Base-by-base conservation (phyloP, 2,113 vertebrate genomes). In the Antennarius striatus region DNA sequence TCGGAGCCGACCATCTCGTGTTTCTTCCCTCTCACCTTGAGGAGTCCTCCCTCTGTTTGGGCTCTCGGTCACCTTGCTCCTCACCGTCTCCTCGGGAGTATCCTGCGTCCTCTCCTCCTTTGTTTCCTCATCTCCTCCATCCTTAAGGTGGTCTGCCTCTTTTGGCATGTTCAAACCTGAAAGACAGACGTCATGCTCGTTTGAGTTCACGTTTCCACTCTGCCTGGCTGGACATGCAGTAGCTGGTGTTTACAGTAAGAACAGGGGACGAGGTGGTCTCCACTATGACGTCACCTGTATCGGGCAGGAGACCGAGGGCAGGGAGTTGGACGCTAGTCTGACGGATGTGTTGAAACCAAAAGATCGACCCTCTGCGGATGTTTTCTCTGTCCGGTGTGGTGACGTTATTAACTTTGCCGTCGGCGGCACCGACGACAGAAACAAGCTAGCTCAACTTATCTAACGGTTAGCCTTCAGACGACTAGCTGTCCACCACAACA, bases 151-250 rank as follows among this genome's bases (percentile, higher is more conserved):
- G 73, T 94, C 93, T 54, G 81, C 78, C 81, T 95, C 93, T 77
- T 95, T 93, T 46, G 95, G 93, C 96, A 98, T 99, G 32, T 13
- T 80, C 13, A 4, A 15, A 22, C 61, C 70, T 82, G 75, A 46
- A 58, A 11, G 2, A 7, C 32, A 36, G 32, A 4, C n/a, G 49
- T 4, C 14, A 58, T 40, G 69, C 4, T 47, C 17, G 1, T 2
- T 6, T 47, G 14, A 10, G 48, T 29, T 12, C 12, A 32, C n/a
- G 14, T 8, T 57, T 9, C 6, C 54, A 39, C 13, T n/a, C 45
- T 22, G 22, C 22, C 22, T 22, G 22, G 51, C 6, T 56, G 46
- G 2, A 57, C 15, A 16, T 5, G 7, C 43, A 45, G 5, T 51
- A 13, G 47, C 8, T 62, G 7, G 28, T 22, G 32, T 30, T 2